Conservation (phyloP, 2,888 invertebrate species). For the Euplexia lucipara region DNA sequence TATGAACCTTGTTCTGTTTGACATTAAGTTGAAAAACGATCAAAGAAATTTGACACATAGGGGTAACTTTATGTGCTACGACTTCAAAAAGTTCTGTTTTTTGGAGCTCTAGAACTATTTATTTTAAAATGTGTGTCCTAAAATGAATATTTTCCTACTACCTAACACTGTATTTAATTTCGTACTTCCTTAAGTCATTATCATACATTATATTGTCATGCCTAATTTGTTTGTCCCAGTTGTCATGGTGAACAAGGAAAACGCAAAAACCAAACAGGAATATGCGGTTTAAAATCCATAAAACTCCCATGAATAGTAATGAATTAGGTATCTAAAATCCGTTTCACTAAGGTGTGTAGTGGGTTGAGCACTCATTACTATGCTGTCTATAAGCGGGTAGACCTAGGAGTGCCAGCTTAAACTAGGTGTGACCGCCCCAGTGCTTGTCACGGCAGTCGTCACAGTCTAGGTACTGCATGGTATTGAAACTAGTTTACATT, state of each 20-base stretch:
- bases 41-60: no score
- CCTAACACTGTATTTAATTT: neutral
- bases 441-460: conserved; percentile 16
- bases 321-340: conserved; percentile 31
- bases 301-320: conserved; percentile 32
- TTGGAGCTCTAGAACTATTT: no score
- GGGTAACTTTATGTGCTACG: no score
- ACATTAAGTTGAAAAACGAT: no score
- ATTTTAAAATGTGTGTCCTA: no score
- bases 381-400: conserved; percentile 23
- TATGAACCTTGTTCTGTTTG: no score
- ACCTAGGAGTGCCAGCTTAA: conserved; percentile 37
- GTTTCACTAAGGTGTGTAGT: conserved; percentile 30
- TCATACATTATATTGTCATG: neutral
- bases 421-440: conserved; percentile 30
- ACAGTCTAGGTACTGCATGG: conserved; percentile 8
- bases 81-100: no score
- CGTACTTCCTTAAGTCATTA: neutral
- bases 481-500: neutral
- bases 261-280: conserved; percentile 22
- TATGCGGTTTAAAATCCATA: conserved; percentile 10
- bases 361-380: conserved; percentile 40
- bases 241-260: conserved; percentile 19
- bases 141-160: no score
- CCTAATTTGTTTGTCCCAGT: neutral